Percentiles rank a stretch among this genome's conserved stretches.
Evolutionary conservation across 2,888 invertebrate species (phyloP).

Genomic region (Pardosa pseudoannulata): DNA sequence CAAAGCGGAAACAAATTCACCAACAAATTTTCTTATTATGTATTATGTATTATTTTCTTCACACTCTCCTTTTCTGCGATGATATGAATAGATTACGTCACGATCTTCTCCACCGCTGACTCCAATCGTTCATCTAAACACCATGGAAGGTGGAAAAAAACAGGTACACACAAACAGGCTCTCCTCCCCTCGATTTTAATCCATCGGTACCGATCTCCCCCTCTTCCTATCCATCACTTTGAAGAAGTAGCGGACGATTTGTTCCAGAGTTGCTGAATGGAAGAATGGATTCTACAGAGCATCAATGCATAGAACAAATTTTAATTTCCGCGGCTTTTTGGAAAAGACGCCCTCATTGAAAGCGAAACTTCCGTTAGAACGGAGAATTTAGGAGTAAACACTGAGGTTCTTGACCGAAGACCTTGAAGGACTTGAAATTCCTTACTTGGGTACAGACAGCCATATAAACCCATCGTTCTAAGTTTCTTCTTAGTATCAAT

Average conservation of each 20-base stretch:
- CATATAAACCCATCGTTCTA: too few species aligned
- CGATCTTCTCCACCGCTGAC: background rate
- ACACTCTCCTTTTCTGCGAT: background rate
- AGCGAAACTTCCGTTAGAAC: constrained; percentile 60
- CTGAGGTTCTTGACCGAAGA: constrained; percentile 42
- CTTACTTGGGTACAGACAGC: too few species aligned
- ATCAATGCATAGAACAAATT: constrained; percentile 61
- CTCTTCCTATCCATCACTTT: background rate
- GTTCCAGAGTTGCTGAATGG: constrained; percentile 44
- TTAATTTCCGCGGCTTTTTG: constrained; percentile 56
- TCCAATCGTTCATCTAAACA: background rate
- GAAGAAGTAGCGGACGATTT: constrained; percentile 30
- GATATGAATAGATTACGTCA: background rate
- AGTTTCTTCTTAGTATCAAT: too few species aligned
- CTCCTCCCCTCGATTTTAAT: background rate
- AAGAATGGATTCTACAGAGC: constrained; percentile 36
- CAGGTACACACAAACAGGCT: background rate
- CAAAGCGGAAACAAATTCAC: background rate
- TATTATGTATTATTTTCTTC: background rate
- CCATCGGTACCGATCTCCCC: background rate
- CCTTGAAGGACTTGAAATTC: too few species aligned
- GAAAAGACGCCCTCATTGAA: constrained; percentile 11
- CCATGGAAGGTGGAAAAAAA: background rate
- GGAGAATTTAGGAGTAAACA: constrained; percentile 8
- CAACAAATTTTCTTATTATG: background rate